phyloP scores from a whole-genome alignment of 2,888 invertebrate species.

The Scaptomyza reducta region DNA sequence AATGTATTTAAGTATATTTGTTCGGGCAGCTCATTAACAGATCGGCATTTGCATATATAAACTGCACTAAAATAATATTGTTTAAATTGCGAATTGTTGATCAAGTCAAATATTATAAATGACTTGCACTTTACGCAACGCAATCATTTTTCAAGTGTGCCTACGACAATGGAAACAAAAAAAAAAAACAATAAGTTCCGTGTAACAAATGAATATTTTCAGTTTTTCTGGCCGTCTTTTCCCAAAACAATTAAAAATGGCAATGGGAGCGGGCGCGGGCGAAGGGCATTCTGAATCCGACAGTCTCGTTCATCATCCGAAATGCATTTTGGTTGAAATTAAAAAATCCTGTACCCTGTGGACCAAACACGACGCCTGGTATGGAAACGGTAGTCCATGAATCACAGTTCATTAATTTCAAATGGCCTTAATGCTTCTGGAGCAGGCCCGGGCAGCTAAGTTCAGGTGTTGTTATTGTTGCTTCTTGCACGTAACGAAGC shows the following conservation, averaged over 20 bases:
- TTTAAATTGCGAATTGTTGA: slow-evolving; percentile 14
- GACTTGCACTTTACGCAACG: slow-evolving; percentile 23
- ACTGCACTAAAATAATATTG: slow-evolving; percentile 13
- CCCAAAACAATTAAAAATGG: slow-evolving; percentile 76
- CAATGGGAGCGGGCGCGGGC: slow-evolving; percentile 27
- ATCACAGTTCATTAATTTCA: slow-evolving; percentile 75
- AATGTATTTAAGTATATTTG: slow-evolving; percentile 75
- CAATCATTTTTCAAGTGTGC: slow-evolving; percentile 61
- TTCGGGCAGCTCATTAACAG: slow-evolving; percentile 52
- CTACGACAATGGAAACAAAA: slow-evolving; percentile 17
- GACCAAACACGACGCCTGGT: slow-evolving; percentile 5
- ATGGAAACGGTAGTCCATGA: slow-evolving; percentile 29
- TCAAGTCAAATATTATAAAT: slow-evolving; percentile 39
- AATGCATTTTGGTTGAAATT: slow-evolving; percentile 73
- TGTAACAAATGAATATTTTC: slow-evolving; percentile 67
- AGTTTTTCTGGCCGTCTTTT: slow-evolving; percentile 56
- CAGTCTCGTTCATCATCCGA: slow-evolving; percentile 66
- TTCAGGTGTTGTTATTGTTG: slow-evolving; percentile 17
- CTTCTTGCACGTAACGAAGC: slow-evolving; percentile 23
- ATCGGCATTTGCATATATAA: slow-evolving; percentile 31
- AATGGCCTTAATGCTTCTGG: slow-evolving; percentile 54
- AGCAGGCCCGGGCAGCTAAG: slow-evolving; percentile 12
- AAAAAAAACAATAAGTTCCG: slow-evolving; percentile 10
- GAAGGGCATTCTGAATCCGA: slow-evolving; percentile 1
- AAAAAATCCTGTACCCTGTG: slow-evolving; percentile 43